Base-by-base conservation (phyloP, 1,140 invertebrate species). In the Drosophila saltans region DNA sequence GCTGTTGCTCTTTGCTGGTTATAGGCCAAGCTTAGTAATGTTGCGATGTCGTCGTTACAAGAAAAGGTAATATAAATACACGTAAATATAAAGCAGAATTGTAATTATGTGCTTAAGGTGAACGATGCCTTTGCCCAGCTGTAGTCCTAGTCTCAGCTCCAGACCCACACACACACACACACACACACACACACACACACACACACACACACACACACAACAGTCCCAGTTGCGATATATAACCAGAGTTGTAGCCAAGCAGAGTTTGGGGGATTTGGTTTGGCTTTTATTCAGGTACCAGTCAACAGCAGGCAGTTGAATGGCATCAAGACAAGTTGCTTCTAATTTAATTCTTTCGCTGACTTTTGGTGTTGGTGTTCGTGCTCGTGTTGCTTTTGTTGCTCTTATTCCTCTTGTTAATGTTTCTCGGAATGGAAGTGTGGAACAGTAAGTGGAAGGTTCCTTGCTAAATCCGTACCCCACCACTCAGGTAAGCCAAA, bases 31-130 rank as follows among this genome's bases (percentile, higher is more conserved):
- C 45, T 52, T 52, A 52, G 45, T 52, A 21, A 52, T 52, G 45
- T 52, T 52, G 45, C 45, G 45, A 52, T 26, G 64, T 69, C 56
- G 41, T 55, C 36, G 69, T 43, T 58, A 60, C 71, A 80, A 75
- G 70, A 78, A 89, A 89, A 88, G 77, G 83, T 78, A 84, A 89
- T 80, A 88, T 80, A 89, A 88, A 89, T 88, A 85, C 68, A 86
- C 79, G 82, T 86, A 89, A 89, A 83, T 88, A 89, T 72, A 88
- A 88, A 80, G 73, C 85, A 84, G 84, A 88, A 88, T 88, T 88
- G 84, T 88, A 88, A 88, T 88, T 88, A 88, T 88, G 84, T 88
- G 84, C 80, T 89, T 89, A 83, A 80, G 77, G 80, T 89, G 84
- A 88, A 78, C 80, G 80, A 89, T 88, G 84, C 73, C 24, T 52